Percentiles rank a stretch among this genome's conserved stretches.
Evolutionary conservation across 2,797 vertebrate species (phyloP).

Genomic region (Iguana delicatissima): DNA sequence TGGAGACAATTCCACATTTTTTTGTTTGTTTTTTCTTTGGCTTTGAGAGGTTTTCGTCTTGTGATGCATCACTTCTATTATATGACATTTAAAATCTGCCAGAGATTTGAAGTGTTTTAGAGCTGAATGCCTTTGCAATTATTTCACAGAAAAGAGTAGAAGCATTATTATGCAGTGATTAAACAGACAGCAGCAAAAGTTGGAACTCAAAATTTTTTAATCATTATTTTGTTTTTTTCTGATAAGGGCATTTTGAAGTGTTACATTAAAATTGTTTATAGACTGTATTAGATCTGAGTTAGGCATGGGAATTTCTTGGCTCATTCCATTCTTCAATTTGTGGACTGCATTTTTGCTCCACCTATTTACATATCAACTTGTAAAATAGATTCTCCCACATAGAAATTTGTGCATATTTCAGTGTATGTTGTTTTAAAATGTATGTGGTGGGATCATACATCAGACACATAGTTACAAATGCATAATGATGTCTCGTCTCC

Average conservation of each 20-base stretch:
- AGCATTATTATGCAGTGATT: conserved; percentile 34
- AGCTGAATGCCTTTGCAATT: background rate
- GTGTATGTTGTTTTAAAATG: too few relatives aligned
- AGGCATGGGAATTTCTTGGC: background rate
- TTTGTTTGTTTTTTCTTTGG: conserved; percentile 6
- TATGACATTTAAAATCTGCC: conserved; percentile 50
- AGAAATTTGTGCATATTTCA: too few relatives aligned
- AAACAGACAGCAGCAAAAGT: conserved; percentile 5
- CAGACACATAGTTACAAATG: too few relatives aligned
- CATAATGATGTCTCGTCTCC: too few relatives aligned
- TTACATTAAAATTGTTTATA: background rate
- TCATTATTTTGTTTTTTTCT: conserved; percentile 32
- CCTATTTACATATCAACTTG: too few relatives aligned
- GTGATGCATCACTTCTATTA: conserved; percentile 13
- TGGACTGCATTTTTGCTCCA: too few relatives aligned
- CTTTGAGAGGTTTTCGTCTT: conserved; percentile 42
- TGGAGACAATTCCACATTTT: background rate
- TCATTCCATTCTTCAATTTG: too few relatives aligned
- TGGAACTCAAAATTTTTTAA: conserved; percentile 34
- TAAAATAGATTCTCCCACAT: too few relatives aligned
- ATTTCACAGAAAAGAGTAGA: conserved; percentile 6
- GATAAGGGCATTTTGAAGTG: conserved; percentile 31
- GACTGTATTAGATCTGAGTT: background rate
- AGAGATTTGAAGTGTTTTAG: conserved; percentile 15
- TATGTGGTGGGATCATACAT: too few relatives aligned